These are phyloP conservation scores for Zygothrica quintamaculata DNA, from an alignment of 2,888 invertebrate species.

Conservation along the genomic window DNA sequence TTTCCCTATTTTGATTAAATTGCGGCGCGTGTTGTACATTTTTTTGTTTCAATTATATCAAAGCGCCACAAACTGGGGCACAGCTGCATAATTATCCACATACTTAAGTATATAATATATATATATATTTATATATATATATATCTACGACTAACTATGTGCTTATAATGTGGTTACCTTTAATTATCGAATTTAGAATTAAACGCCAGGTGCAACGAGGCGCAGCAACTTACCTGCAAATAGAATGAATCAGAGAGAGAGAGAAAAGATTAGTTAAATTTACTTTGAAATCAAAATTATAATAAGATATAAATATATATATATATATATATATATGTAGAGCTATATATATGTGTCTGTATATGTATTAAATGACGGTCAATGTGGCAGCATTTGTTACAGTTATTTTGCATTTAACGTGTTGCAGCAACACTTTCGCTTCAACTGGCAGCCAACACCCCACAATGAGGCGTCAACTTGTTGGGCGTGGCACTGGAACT, in stretches of 20 bases:
- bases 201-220: conserved; percentile 34
- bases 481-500: conserved; percentile 50
- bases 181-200: conserved; percentile 64
- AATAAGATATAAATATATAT: no score
- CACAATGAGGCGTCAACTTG: conserved; percentile 19
- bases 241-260: conserved; percentile 30
- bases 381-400: conserved; percentile 38
- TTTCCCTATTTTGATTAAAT: conserved; percentile 48
- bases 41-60: conserved; percentile 32
- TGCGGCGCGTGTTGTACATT: conserved; percentile 55
- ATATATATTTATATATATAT: no score
- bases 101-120: no score
- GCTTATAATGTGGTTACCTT: conserved; percentile 52
- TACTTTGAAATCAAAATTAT: conserved; percentile 23
- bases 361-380: conserved; percentile 57
- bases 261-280: conserved; percentile 31
- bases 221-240: conserved; percentile 71
- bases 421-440: conserved; percentile 72
- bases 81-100: conserved; percentile 54
- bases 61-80: conserved; percentile 56
- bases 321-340: no score
- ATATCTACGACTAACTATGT: background rate
- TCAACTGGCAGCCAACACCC: conserved; percentile 1
- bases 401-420: conserved; percentile 38
- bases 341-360: no score